A percentile compares a stretch with the other conserved stretches of the same genome.
These are phyloP conservation scores for Meriones psammophilus DNA, from an alignment of 2,797 vertebrate genomes.

Conservation along the genomic window DNA sequence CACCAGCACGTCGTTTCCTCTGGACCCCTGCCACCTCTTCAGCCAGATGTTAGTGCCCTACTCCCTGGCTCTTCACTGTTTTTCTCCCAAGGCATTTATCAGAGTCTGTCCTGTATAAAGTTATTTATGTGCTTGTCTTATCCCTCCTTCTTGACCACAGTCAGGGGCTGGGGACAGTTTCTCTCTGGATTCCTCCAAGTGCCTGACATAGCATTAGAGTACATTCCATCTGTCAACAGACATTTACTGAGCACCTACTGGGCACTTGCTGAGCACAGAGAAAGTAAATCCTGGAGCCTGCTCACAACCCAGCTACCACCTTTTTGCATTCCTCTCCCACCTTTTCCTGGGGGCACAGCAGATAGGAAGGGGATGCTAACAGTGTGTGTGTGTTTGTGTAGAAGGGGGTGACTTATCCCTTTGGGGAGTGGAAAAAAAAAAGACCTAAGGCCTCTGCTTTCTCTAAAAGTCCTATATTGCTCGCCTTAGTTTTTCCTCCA, in stretches of 20 bases:
- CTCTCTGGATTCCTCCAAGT: background rate
- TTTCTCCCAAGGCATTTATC: constrained; percentile 71
- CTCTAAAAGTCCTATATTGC: background rate
- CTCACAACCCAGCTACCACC: background rate
- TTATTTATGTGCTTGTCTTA: constrained; percentile 68
- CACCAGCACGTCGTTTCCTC: constrained; percentile 64
- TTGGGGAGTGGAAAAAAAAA: constrained; percentile 44
- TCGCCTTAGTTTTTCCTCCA: background rate
- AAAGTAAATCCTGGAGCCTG: constrained; percentile 31
- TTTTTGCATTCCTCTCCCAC: constrained; percentile 8
- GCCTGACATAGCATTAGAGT: background rate
- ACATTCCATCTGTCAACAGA: constrained; percentile 51
- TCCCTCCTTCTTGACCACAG: constrained; percentile 39
- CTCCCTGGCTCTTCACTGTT: constrained; percentile 38
- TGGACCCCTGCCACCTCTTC: constrained; percentile 25
- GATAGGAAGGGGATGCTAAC: background rate
- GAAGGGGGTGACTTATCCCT: background rate
- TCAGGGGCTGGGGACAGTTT: constrained; percentile 20
- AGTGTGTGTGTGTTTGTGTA: background rate
- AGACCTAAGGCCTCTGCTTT: background rate
- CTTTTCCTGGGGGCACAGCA: background rate
- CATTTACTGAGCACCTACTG: constrained; percentile 66
- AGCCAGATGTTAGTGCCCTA: constrained; percentile 69
- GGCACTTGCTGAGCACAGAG: constrained; percentile 41
- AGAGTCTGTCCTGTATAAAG: constrained; percentile 52